Percentiles rank a stretch among this genome's conserved stretches.
These are phyloP conservation scores for Manis pentadactyla DNA, from an alignment of 2,797 vertebrate species.

Conservation along the genomic window DNA sequence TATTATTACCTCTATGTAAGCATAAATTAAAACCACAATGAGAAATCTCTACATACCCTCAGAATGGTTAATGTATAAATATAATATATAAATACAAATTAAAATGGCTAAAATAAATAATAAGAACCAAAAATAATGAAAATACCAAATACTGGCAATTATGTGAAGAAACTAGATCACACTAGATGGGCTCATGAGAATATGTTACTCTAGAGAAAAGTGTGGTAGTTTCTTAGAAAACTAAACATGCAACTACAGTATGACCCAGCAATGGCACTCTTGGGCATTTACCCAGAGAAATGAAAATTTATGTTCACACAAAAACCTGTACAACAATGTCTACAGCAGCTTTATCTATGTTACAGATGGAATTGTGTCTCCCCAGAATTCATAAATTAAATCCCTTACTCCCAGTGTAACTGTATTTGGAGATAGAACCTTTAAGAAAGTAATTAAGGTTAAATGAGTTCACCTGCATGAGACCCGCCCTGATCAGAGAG, in stretches of 20 bases:
- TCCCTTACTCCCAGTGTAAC: background rate
- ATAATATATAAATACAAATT: conserved; percentile 17
- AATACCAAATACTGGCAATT: background rate
- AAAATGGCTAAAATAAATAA: background rate
- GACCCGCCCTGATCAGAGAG: background rate
- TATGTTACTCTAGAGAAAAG: background rate
- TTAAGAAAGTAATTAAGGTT: background rate
- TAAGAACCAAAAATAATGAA: background rate
- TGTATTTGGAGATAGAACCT: background rate
- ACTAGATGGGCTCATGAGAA: background rate
- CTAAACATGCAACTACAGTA: background rate
- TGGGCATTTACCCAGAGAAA: background rate
- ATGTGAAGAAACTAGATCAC: background rate
- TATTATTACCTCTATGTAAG: background rate
- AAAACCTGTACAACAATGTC: background rate
- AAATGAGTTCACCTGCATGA: background rate
- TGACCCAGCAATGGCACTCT: background rate
- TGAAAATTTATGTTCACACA: background rate
- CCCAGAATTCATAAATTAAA: background rate
- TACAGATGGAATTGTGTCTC: background rate
- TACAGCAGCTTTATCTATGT: background rate
- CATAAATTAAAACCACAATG: background rate
- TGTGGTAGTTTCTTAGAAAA: background rate
- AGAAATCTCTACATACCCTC: background rate
- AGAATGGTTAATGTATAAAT: background rate